Conservation (phyloP, 2,888 invertebrate genomes). For the Sepiola atlantica region DNA sequence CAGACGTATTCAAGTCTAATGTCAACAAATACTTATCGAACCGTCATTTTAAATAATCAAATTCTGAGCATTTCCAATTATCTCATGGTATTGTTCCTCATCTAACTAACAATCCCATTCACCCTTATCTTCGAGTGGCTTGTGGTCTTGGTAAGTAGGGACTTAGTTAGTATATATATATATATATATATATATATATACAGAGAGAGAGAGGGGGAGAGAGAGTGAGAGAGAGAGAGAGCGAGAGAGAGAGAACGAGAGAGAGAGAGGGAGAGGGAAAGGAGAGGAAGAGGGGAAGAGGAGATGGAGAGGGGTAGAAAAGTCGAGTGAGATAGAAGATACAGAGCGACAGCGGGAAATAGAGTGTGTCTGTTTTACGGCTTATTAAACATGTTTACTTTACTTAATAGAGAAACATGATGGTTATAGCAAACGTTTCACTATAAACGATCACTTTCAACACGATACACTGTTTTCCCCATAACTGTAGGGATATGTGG, state of each 20-base stretch:
- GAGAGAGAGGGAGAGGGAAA: background rate
- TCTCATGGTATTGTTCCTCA: too few species aligned
- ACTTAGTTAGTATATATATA: too few species aligned
- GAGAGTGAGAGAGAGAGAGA: background rate
- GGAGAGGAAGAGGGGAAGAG: background rate
- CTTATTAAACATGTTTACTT: too few species aligned
- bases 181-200: too few species aligned
- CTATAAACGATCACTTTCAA: background rate
- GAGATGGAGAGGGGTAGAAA: background rate
- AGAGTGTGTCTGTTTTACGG: background rate
- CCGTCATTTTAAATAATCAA: too few species aligned
- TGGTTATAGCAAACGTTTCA: background rate
- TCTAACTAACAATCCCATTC: too few species aligned
- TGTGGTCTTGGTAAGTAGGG: too few species aligned
- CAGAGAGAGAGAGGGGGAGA: background rate
- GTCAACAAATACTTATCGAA: background rate
- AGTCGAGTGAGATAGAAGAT: background rate
- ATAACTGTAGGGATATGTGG: background rate
- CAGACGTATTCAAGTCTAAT: background rate
- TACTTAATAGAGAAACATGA: background rate
- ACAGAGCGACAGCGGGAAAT: background rate
- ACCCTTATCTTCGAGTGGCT: too few species aligned
- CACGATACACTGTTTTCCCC: background rate
- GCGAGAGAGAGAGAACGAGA: background rate
- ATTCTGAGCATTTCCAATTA: too few species aligned